Evolutionary conservation across 2,888 invertebrate species (phyloP), one percentile per base, ranked within the genome.

Genomic region (Fissipunctia ypsillon): DNA sequence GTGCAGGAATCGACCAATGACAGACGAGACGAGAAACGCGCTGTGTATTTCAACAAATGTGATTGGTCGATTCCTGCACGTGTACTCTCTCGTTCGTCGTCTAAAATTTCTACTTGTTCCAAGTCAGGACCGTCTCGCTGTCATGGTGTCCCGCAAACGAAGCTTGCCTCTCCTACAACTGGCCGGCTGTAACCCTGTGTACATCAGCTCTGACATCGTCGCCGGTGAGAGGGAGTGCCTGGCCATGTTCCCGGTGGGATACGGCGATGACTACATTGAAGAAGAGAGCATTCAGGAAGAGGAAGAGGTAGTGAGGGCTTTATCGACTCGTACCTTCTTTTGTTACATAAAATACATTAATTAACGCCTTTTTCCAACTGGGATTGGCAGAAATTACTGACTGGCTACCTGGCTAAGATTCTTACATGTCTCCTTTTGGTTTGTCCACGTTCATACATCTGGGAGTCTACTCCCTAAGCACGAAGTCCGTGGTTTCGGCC

Each of bases 111-210:
- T 35, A 35, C 35, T 28, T 28, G 2, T 31, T 12, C 22, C 5
- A 73, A 96, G 96, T 77, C 91, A 91, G 71, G 96, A 96, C 81
- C 94, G 95, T 0, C 74, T 96, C 2, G 96, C 95, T 0, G 60
- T 96, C 22, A 95, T 95, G 95, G 96, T 96, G 52, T 96, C 96
- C 0, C 94, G 94, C 12, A 94, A 92, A 76, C 90, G 95, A 28
- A 95, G 95, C 69, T 80, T 95, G 31, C 91, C 96, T 0, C 89
- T 95, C 3, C 92, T 96, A 31, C 95, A 95, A 75, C 89, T 96
- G 38, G 95, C 95, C 0, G 94, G 94, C 0, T 84, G 93, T 38
- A 94, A 92, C 84, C 96, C 96, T 0, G 86, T 90, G 76, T 95
- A 95, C 89, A 95, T 96, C 86, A 96, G 95, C 87, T 88, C 92